These are phyloP conservation scores for Torymus tubicola DNA, from an alignment of 2,888 invertebrate genomes.

Conservation along the genomic window DNA sequence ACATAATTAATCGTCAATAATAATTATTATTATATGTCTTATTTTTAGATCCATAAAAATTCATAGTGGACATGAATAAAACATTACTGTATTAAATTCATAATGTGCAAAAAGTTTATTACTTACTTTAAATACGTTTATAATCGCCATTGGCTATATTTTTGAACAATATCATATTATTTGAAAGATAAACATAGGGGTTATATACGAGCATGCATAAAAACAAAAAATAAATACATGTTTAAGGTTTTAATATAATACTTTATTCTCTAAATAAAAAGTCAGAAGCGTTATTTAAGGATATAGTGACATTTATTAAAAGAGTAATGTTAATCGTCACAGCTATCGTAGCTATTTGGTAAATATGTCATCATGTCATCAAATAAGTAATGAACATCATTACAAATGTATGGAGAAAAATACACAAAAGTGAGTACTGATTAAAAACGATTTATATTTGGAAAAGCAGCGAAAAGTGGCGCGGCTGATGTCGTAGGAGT, in stretches of 20 bases:
- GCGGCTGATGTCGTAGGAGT: slow-evolving; percentile 64
- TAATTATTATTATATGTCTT: slow-evolving; percentile 29
- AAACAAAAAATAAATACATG: background rate
- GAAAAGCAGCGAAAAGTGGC: slow-evolving; percentile 74
- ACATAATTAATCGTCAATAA: slow-evolving; percentile 1
- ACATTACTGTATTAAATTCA: too few species aligned
- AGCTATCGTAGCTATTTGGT: slow-evolving; percentile 55
- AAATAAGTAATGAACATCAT: slow-evolving; percentile 47
- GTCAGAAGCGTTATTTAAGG: slow-evolving; percentile 26
- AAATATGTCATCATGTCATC: slow-evolving; percentile 44
- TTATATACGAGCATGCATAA: background rate
- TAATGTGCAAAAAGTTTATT: background rate
- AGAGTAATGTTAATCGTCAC: slow-evolving; percentile 50
- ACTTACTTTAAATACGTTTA: slow-evolving; percentile 44
- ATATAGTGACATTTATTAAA: slow-evolving; percentile 55
- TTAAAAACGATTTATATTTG: slow-evolving; percentile 74
- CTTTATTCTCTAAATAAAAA: slow-evolving; percentile 31
- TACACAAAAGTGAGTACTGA: slow-evolving; percentile 38
- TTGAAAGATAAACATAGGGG: background rate
- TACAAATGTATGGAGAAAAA: slow-evolving; percentile 39
- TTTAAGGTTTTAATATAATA: slow-evolving; percentile 10
- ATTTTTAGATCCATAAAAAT: slow-evolving; percentile 54
- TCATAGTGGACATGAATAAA: too few species aligned
- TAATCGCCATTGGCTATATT: slow-evolving; percentile 12
- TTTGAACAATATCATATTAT: background rate